Evolutionary conservation across 2,797 vertebrate species (phyloP).

Genomic region (Catamblyrhynchus diadema): DNA sequence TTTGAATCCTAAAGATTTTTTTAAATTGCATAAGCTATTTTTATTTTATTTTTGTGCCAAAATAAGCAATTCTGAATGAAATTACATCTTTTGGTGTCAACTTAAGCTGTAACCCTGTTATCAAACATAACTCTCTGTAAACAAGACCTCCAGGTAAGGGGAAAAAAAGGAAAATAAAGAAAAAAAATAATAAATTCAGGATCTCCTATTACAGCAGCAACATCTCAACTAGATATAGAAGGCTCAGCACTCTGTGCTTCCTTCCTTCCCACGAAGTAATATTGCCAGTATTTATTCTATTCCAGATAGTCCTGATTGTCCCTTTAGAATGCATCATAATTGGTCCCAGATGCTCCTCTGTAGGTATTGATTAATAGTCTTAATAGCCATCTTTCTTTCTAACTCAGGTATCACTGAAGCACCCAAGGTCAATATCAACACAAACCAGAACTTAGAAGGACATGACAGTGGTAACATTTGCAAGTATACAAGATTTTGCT

Average conservation of each 20-base stretch:
- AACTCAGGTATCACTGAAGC: background rate
- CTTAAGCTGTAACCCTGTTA: background rate
- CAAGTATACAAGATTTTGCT: constrained; percentile 25
- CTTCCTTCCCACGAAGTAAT: background rate
- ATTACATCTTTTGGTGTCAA: background rate
- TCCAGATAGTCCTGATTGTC: background rate
- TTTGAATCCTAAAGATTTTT: background rate
- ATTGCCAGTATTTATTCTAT: background rate
- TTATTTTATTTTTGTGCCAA: constrained; percentile 8
- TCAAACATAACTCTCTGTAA: background rate
- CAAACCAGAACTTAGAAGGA: background rate
- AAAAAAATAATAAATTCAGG: background rate
- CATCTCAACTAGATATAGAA: background rate
- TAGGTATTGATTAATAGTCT: background rate
- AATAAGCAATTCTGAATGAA: constrained; percentile 13
- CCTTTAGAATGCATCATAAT: background rate
- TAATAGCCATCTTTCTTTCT: background rate
- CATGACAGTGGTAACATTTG: background rate
- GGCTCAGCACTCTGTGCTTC: background rate
- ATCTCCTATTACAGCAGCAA: background rate
- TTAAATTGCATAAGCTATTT: background rate
- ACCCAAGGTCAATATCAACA: background rate
- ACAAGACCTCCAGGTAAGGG: background rate
- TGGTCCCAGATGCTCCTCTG: background rate
- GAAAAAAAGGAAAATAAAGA: background rate